Evolutionary conservation across 2,797 vertebrate species (phyloP).

Genomic region (Vultur gryphus): DNA sequence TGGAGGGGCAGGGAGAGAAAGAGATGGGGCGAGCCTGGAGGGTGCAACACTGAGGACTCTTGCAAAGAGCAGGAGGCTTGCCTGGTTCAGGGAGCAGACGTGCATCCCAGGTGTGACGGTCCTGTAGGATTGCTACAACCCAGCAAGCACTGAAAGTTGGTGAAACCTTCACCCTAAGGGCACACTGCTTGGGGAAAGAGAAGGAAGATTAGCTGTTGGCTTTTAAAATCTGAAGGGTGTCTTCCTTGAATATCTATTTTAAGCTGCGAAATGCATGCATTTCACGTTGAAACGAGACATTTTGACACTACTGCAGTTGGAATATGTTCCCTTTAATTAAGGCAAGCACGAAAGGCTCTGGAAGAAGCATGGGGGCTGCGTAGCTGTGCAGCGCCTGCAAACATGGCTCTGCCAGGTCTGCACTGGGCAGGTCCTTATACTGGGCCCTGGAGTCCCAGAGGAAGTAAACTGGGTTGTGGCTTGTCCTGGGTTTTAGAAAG

Average conservation of each 20-base stretch:
- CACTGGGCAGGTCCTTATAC: neutral
- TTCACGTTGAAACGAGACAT: neutral
- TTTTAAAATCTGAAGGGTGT: neutral
- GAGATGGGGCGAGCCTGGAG: neutral
- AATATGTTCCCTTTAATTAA: neutral
- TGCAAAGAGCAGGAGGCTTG: neutral
- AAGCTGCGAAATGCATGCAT: neutral
- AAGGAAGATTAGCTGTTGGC: neutral
- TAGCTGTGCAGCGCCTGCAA: neutral
- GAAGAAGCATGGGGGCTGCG: accelerated
- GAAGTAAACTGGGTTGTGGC: neutral
- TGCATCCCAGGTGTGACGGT: neutral
- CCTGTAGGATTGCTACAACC: neutral
- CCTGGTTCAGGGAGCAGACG: neutral
- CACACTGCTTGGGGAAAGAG: neutral
- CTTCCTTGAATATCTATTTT: neutral
- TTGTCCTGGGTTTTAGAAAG: neutral
- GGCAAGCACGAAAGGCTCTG: neutral
- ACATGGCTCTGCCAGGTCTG: neutral
- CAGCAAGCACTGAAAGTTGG: neutral
- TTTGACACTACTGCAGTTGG: neutral
- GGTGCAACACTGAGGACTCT: neutral
- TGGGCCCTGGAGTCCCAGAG: neutral
- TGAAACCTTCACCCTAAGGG: neutral
- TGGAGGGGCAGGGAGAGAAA: neutral